Evolutionary conservation across 2,113 vertebrate species (phyloP).

Genomic region (Atrichornis clamosus): DNA sequence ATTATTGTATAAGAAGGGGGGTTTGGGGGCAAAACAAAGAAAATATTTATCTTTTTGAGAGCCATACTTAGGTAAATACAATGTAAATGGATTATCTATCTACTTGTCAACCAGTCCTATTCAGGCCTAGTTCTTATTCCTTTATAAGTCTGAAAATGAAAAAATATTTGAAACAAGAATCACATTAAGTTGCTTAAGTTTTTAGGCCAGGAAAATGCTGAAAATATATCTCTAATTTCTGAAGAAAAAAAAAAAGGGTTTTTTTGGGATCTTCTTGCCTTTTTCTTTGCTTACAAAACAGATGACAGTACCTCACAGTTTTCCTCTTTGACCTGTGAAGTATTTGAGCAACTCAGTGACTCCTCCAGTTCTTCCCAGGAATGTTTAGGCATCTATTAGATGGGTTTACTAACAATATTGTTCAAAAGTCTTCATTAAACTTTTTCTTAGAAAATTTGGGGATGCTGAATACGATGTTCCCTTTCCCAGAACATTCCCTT

Average conservation of each 20-base stretch:
- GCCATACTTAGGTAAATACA: not conserved
- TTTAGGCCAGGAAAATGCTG: not conserved
- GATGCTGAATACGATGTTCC: not conserved
- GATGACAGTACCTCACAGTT: not conserved
- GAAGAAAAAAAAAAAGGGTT: not conserved
- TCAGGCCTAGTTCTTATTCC: not conserved
- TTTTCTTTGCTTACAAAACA: not conserved
- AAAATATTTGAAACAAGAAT: not conserved
- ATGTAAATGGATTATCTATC: not conserved
- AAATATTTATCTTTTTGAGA: not conserved
- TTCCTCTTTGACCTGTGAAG: not conserved
- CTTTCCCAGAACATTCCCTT: not conserved
- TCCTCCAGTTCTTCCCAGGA: not conserved
- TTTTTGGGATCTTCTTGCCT: not conserved
- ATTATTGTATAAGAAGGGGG: accelerated
- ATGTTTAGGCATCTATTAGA: not conserved
- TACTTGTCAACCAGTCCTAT: not conserved
- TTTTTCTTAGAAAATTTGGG: not conserved
- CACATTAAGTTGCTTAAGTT: not conserved
- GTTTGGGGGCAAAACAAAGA: not conserved
- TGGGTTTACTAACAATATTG: not conserved
- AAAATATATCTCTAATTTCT: not conserved
- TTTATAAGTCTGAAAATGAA: not conserved
- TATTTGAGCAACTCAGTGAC: not conserved
- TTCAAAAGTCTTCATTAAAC: not conserved